Evolutionary conservation across 1,140 invertebrate species (phyloP).

Genomic region (Bombyx mori): ASM3026992v2 NC_085132.1:966501-967000

Average conservation of each 20-base stretch:
- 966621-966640: slow-evolving; percentile 54
- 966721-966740: slow-evolving; percentile 45
- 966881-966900: slow-evolving; percentile 42
- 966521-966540: slow-evolving; percentile 71
- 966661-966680: slow-evolving; percentile 49
- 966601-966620: slow-evolving; percentile 57
- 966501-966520: slow-evolving; percentile 73
- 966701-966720: slow-evolving; percentile 24
- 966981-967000: slow-evolving; percentile 55
- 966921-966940: slow-evolving; percentile 60
- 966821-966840: slow-evolving; percentile 47
- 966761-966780: slow-evolving; percentile 49
- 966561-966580: slow-evolving; percentile 72
- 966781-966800: slow-evolving; percentile 57
- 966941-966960: slow-evolving; percentile 50
- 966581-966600: slow-evolving; percentile 65
- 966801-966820: slow-evolving; percentile 58
- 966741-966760: slow-evolving; percentile 41
- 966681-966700: slow-evolving; percentile 61
- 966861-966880: slow-evolving; percentile 62
- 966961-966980: slow-evolving; percentile 52
- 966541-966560: slow-evolving; percentile 63
- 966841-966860: slow-evolving; percentile 53
- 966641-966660: slow-evolving; percentile 52
- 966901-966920: slow-evolving; percentile 57